phyloP scores from a whole-genome alignment of 2,797 vertebrate species.

The Microchirus variegatus region DNA sequence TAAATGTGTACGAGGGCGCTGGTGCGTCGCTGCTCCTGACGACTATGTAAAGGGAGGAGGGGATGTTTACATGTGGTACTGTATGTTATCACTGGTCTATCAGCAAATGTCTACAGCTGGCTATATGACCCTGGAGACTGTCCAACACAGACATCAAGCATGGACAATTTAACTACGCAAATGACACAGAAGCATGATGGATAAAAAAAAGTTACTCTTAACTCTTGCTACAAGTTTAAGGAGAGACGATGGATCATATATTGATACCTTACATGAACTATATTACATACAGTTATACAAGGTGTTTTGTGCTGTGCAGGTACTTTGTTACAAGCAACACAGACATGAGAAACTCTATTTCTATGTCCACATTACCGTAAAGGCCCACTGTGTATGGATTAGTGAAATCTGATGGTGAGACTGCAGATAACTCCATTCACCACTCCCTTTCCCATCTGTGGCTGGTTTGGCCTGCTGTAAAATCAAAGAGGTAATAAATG shows the following conservation, averaged over 20 bases:
- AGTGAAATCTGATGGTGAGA: no score
- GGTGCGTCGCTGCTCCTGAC: no score
- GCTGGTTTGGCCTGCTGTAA: no score
- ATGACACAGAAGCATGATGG: not conserved
- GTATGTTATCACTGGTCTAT: slow-evolving; percentile 53
- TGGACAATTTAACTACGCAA: slow-evolving; percentile 9
- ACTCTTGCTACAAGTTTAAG: no score
- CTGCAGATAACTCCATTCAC: no score
- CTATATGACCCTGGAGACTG: slow-evolving; percentile 56
- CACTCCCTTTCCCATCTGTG: no score
- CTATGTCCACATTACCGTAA: no score
- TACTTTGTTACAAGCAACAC: not conserved
- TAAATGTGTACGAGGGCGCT: no score
- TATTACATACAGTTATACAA: not conserved
- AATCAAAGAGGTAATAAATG: no score
- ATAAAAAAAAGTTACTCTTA: not conserved
- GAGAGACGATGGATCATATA: not conserved
- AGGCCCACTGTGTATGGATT: no score
- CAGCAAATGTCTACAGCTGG: slow-evolving; percentile 41
- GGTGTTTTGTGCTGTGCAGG: not conserved
- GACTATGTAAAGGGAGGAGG: slow-evolving; percentile 10
- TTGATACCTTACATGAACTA: not conserved
- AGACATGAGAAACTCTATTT: no score
- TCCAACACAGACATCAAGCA: slow-evolving; percentile 27
- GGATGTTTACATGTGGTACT: slow-evolving; percentile 54